Base-by-base conservation (phyloP, 2,888 invertebrate genomes). In the Hoplodrina ambigua region DNA sequence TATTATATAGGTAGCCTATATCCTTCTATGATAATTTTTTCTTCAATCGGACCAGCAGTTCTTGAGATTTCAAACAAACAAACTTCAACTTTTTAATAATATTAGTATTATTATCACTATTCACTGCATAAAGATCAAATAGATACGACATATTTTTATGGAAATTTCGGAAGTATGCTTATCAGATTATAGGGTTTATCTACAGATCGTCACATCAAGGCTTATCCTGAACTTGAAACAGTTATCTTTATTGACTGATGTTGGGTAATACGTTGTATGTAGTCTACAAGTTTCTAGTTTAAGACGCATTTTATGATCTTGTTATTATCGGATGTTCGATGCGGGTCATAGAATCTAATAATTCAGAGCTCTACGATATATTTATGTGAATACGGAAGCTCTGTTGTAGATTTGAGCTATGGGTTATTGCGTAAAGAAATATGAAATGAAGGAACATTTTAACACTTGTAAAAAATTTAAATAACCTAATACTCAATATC, bases 221-320 rank as follows among this genome's bases (percentile, higher is more conserved):
- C 19, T 72, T 81, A 69, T 76, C 56, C 58, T 64, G 63, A 69
- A 77, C 66, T 64, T 81, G 63, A 67, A 73, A 57, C 20, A 17
- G 46, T 70, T 80, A 80, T 78, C 70, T 71, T 37, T 56, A 53
- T 70, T 59, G 58, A 62, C 58, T 70, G 65, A 56, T 77, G 61
- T 66, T 49, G 33, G 50, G 49, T 53, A 30, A 30, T 57, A 20
- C 44, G 8, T 33, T 19, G n/a, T 55, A 53, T 30, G 33, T 37
- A 19, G 13, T 4, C 10, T 55, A 54, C 30, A 19, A 70, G 57
- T 25, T 63, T 20, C 17, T 49, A 30, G 37, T 58, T 44, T 44
- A 10, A 33, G 11, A 46, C 8, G 10, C 37, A 52, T 41, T 78
- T 67, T 10, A 66, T 30, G n/a, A 49, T 54, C 15, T 54, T 52